These are phyloP conservation scores for Troglohyphantes excavatus DNA, from an alignment of 2,888 invertebrate species.

Conservation along the genomic window DNA sequence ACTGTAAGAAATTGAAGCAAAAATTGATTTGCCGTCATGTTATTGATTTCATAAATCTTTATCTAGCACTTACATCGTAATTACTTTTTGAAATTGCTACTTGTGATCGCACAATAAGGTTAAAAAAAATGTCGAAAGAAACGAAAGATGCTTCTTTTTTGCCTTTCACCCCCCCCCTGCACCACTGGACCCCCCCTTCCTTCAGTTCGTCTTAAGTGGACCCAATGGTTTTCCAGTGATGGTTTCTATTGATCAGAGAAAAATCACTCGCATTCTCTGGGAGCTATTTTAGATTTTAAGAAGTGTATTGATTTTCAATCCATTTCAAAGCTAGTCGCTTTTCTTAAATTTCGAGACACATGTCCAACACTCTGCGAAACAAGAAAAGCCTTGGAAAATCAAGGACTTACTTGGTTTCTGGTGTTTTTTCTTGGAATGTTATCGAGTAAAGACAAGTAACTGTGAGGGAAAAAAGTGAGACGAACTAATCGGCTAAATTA, in stretches of 20 bases:
- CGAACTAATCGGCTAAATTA: too few species aligned
- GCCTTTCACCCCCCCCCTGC: background rate
- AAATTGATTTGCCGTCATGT: constrained; percentile 63
- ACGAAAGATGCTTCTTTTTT: constrained; percentile 30
- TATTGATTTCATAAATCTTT: constrained; percentile 74
- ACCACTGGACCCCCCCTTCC: too few species aligned
- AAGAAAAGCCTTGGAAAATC: background rate
- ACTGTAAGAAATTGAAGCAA: constrained; percentile 20
- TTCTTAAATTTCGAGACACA: constrained; percentile 35
- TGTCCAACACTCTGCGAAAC: background rate
- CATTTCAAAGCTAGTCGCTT: constrained; percentile 45
- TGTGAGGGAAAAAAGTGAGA: background rate
- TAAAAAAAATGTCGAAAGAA: constrained; percentile 48
- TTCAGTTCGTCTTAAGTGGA: constrained; percentile 50
- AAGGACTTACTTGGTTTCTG: background rate
- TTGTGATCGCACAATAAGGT: constrained; percentile 58
- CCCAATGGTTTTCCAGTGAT: constrained; percentile 74
- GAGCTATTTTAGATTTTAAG: constrained; percentile 70
- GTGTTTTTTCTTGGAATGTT: background rate
- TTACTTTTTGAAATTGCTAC: constrained; percentile 72
- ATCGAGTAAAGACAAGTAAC: background rate
- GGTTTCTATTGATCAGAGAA: constrained; percentile 69
- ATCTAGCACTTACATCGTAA: constrained; percentile 72
- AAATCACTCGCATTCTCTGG: constrained; percentile 54
- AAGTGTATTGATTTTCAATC: constrained; percentile 73